Conservation (phyloP, 2,888 invertebrate species). For the Exocentrus adspersus region DNA sequence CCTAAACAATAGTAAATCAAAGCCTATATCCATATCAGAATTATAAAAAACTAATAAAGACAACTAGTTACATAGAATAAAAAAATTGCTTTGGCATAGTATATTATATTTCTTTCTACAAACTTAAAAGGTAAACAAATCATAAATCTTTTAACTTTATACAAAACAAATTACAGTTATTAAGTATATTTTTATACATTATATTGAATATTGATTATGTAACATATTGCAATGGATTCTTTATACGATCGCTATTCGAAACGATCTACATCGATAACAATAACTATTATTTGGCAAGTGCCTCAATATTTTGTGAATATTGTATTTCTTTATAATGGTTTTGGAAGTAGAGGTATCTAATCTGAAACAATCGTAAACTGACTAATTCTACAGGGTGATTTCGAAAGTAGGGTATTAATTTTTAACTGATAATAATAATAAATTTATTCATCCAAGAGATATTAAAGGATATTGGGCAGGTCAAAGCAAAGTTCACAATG, state of each 20-base stretch:
- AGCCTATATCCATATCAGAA: slow-evolving; percentile 32
- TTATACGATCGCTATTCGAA: slow-evolving; percentile 28
- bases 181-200: slow-evolving; percentile 48
- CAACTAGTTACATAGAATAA: slow-evolving; percentile 33
- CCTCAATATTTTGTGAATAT: slow-evolving; percentile 14
- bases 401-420: too few species aligned
- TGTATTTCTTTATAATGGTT: neutral
- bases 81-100: slow-evolving; percentile 62
- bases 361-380: too few species aligned
- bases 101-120: slow-evolving; percentile 48
- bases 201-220: slow-evolving; percentile 43
- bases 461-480: too few species aligned
- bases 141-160: slow-evolving; percentile 57
- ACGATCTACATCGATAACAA: slow-evolving; percentile 41
- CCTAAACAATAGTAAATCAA: slow-evolving; percentile 31
- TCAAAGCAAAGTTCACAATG: too few species aligned
- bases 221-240: slow-evolving; percentile 45
- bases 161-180: slow-evolving; percentile 56
- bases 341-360: too few species aligned
- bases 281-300: slow-evolving; percentile 32
- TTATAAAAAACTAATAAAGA: slow-evolving; percentile 34
- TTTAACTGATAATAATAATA: too few species aligned
- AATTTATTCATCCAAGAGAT: too few species aligned
- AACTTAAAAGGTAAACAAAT: slow-evolving; percentile 54
- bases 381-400: too few species aligned